Conservation (phyloP, 1,140 invertebrate species). For the Gryon sp. region DNA sequence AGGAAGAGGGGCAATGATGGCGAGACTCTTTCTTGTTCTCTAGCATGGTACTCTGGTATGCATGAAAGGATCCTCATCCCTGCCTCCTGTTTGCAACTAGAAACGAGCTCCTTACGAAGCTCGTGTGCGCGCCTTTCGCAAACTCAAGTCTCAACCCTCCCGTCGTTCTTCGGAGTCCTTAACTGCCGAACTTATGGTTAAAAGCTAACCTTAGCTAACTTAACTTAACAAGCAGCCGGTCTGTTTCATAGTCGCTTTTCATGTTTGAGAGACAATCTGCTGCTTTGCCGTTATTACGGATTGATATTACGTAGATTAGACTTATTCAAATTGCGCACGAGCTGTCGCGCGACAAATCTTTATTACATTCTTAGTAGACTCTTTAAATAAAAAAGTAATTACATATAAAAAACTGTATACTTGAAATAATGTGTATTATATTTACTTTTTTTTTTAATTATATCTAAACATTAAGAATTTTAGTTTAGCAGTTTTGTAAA, state of each 20-base stretch:
- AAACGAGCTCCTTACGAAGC: slow-evolving; percentile 62
- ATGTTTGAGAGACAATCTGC: slow-evolving; percentile 60
- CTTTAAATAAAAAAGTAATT: too few species aligned
- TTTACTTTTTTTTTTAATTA: too few species aligned
- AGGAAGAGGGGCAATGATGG: slow-evolving; percentile 1
- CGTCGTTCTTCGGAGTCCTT: slow-evolving; percentile 59
- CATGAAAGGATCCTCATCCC: slow-evolving; percentile 67
- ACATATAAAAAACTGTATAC: too few species aligned
- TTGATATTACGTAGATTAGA: slow-evolving; percentile 43
- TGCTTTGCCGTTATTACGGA: slow-evolving; percentile 53
- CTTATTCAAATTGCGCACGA: slow-evolving; percentile 40
- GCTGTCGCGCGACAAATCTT: slow-evolving; percentile 23
- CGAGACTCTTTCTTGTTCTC: slow-evolving; percentile 48
- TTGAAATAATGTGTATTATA: too few species aligned
- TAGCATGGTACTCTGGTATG: slow-evolving; percentile 66
- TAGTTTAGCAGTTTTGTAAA: too few species aligned
- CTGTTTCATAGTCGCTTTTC: slow-evolving; percentile 51
- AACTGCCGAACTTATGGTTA: slow-evolving; percentile 67
- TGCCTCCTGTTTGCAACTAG: slow-evolving; percentile 54
- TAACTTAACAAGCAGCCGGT: slow-evolving; percentile 57
- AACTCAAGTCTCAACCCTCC: slow-evolving; percentile 50
- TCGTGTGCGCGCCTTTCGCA: slow-evolving; percentile 49
- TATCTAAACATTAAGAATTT: too few species aligned
- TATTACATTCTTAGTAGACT: slow-evolving; percentile 33
- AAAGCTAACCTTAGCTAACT: slow-evolving; percentile 58